Evolutionary conservation across 2,113 vertebrate genomes (phyloP), one percentile per base, ranked within the genome.

Genomic region (Calyptomena viridis): DNA sequence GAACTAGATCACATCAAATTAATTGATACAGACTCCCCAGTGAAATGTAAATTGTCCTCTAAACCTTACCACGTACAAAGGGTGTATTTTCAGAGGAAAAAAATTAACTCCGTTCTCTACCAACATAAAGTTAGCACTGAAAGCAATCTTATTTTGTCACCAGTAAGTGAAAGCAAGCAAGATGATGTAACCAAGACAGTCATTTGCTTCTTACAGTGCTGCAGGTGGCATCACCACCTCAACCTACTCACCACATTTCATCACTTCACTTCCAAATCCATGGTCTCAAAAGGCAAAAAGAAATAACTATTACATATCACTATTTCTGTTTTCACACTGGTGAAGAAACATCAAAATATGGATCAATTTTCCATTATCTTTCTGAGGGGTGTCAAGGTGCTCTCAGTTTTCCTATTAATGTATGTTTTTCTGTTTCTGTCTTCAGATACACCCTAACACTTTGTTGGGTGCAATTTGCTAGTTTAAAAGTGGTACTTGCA

Each of bases 241-340:
- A 96, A 37, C 85, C 94, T 87, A 94, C 94, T 94, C 95, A 91
- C 66, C 88, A 92, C 55, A 93, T 96, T 94, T 87, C 73, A 87
- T 33, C 52, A 9, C 25, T 89, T 91, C 58, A 31, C 42, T 77
- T 84, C 64, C 87, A 96, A 94, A 89, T 52, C 77, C 56, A 72
- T 0, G 0, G 18, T 47, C 73, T 90, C 44, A 25, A 78, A 84
- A 94, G 19, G 31, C 37, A 91, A 50, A 83, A 66, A 33, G 18
- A 88, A 90, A 66, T 11, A 66, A 24, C 23, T 40, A 14, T 10
- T 40, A 14, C 9, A 30, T 14, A 59, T 24, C 9, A 6, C 44
- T 47, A 56, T 66, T 85, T 76, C 85, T 84, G n/a, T 4, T 78
- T 71, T 62, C 39, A 39, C 14, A 18, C 35, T 22, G 33, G 33